Evolutionary conservation across 53 echinoderm and acorn worm genomes (phyloP).

Genomic region (Crossaster papposus): DNA sequence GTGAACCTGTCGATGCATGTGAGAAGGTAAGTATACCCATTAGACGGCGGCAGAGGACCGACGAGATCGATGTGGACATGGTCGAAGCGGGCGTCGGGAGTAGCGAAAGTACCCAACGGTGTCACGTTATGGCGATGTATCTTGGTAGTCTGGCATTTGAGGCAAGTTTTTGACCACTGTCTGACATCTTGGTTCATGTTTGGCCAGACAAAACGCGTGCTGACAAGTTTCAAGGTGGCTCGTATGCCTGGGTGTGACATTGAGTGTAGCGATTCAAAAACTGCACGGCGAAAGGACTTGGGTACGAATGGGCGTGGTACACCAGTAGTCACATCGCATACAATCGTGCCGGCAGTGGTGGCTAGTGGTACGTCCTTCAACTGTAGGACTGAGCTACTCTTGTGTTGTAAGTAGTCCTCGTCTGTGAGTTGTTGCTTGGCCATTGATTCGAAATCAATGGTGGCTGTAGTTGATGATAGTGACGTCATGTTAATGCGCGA

Average conservation of each 20-base stretch:
- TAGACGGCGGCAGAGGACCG: no score
- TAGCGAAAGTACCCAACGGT: no score
- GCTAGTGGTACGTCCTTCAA: background rate
- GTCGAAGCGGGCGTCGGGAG: no score
- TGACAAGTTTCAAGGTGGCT: constrained; percentile 30
- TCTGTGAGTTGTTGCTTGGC: no score
- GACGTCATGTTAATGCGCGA: background rate
- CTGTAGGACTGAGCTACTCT: background rate
- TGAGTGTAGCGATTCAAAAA: constrained; percentile 43
- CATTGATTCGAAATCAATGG: constrained; percentile 16
- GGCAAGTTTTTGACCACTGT: no score
- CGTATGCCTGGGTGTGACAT: constrained; percentile 28
- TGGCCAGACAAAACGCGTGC: constrained; percentile 45
- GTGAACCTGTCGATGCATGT: no score
- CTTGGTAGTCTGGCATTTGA: no score
- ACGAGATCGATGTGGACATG: no score
- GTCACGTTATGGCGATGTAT: no score
- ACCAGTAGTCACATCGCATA: constrained; percentile 42
- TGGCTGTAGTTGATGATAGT: background rate
- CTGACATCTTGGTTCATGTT: constrained; percentile 32
- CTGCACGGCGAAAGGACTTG: background rate
- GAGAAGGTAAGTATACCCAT: no score
- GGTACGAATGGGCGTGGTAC: constrained; percentile 11
- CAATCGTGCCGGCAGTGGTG: constrained; percentile 2
- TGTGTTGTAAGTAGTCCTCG: no score